Evolutionary conservation across 2,797 vertebrate genomes (phyloP), one percentile per base, ranked within the genome.

Genomic region (Tadarida brasiliensis): DNA sequence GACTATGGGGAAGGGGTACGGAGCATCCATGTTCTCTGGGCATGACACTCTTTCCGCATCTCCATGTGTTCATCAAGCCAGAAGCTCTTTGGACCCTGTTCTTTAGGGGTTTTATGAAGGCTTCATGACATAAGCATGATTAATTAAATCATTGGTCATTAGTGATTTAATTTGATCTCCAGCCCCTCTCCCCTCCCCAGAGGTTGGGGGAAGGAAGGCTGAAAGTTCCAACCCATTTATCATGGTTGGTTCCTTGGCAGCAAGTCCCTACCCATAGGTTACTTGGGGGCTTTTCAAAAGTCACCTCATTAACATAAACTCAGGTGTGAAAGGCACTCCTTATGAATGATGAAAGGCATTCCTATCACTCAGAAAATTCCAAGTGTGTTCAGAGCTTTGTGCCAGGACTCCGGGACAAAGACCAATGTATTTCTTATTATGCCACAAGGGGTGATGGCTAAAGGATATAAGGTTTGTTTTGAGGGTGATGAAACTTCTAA

Each of bases 401-500:
- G 22, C 35, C 61, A 47, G 22, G 59, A 77, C 24, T 51, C 28
- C 47, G 11, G 35, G 59, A 67, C 28, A 57, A 92, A 92, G 35
- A 76, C 24, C 82, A 67, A 77, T 57, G 47, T 57, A 85, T 33
- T 57, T 92, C 49, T 11, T 11, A 85, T 68, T 67, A 77, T 85
- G n/a, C 61, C 30, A 78, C 19, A 85, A 7, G 35, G 7, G 47
- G 4, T 49, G 39, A 84, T 91, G 26, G 39, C 35, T 80, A 84
- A 51, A 65, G 39, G n/a, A n/a, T 73, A 92, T 28, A 78, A 84
- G 22, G 20, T 59, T 88, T 88, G 61, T 71, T 92, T 51, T 17
- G 4, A 57, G 65, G n/a, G 10, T 73, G 22, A 51, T 74, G 77
- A 78, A 90, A 89, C 77, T 92, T 89, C 84, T 94, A 78, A 91